Evolutionary conservation across 2,797 vertebrate species (phyloP), one percentile per base, ranked within the genome.

Genomic region (Spheniscus humboldti): DNA sequence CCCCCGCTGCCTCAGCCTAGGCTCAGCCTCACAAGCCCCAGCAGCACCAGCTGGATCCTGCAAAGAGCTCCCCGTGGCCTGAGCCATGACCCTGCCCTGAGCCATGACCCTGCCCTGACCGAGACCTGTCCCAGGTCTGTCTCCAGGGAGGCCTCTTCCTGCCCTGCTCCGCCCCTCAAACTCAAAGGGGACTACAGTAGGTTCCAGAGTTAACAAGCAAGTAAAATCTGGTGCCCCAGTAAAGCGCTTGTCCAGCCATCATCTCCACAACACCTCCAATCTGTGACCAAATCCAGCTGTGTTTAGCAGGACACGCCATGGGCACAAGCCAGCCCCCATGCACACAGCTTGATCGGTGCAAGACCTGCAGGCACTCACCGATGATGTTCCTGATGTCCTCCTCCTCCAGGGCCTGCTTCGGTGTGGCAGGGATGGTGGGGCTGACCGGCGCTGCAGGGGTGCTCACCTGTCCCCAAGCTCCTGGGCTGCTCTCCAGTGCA

Each of bases 331-430:
- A 60, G 47, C 16, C 18, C 43, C 9, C 10, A 0, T 0, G 2
- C 1, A 1, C n/a, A 22, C 11, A 56, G 43, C 45, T 47, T 48
- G 28, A 25, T 18, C 1, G 0, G 11, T 19, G 20, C 82, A 89
- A 63, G 35, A 77, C 48, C 63, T 43, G n/a, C 53, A 53, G 68
- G 41, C 57, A 95, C 98, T 98, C 96, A 98, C 98, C 98, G 28
- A 98, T 98, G 86, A 98, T 97, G 81, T 97, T 98, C 76, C 97
- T 95, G 77, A 98, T 97, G 97, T 98, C 98, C 45, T 98, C 98
- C 69, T 98, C 98, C 67, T 98, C 98, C 48, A 97, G 83, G 7
- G n/a, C 91, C 43, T 95, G 97, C 52, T 98, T 98, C 0, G 97
- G 96, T 6, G 97, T 97, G 67, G 95, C 90, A 0, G 96, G 80